Percentiles rank a stretch among this genome's conserved stretches.
Conservation (phyloP, 2,888 invertebrate genomes). For the Tenthredo mesomela region DNA sequence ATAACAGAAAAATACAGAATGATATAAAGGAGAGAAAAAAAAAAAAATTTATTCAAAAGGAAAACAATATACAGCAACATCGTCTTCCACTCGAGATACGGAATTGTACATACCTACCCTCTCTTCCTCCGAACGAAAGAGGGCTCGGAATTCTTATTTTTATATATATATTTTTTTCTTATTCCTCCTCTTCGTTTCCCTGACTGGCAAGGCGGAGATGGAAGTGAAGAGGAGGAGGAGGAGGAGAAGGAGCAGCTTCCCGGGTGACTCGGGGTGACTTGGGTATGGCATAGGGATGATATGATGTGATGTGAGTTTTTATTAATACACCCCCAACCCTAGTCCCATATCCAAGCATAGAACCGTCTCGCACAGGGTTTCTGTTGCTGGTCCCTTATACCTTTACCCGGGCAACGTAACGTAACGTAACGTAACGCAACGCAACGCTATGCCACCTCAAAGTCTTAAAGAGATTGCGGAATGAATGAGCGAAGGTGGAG, state of each 20-base stretch:
- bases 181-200: not conserved
- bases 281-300: conserved; percentile 61
- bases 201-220: not conserved
- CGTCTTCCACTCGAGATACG: conserved; percentile 44
- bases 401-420: conserved; percentile 48
- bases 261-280: conserved; percentile 56
- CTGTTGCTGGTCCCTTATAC: not conserved
- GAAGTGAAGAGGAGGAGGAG: conserved; percentile 21
- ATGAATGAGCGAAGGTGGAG: conserved; percentile 58
- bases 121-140: not conserved
- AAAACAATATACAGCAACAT: conserved; percentile 63
- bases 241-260: conserved; percentile 22
- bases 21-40: conserved; percentile 57
- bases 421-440: too few species aligned
- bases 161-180: not conserved
- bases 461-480: conserved; percentile 67
- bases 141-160: not conserved
- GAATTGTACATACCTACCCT: not conserved
- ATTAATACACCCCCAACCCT: conserved; percentile 64
- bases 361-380: not conserved
- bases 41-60: conserved; percentile 58
- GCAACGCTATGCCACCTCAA: conserved; percentile 54
- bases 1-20: not conserved
- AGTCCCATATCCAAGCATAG: not conserved
- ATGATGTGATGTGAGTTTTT: conserved; percentile 67